Percentiles rank a stretch among this genome's conserved stretches.
Evolutionary conservation across 2,113 vertebrate species (phyloP).

Genomic region (Orycteropus afer): DNA sequence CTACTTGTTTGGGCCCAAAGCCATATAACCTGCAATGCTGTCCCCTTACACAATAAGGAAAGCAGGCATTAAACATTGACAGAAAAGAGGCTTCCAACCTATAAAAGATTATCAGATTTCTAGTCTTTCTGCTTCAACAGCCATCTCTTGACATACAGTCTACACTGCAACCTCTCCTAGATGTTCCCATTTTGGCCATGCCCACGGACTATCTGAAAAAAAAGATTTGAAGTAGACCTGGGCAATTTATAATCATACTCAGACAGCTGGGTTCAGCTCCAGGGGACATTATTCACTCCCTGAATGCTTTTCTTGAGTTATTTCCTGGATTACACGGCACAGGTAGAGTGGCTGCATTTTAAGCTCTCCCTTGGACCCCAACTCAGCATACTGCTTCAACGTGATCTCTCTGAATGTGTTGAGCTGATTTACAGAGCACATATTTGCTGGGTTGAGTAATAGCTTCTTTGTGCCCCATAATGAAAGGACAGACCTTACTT

Average conservation of each 20-base stretch:
- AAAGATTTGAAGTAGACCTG: neutral
- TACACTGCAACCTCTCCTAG: neutral
- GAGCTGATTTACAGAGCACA: conserved; percentile 41
- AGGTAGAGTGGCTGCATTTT: neutral
- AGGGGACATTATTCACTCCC: neutral
- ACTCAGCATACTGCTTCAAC: neutral
- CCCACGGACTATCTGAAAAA: conserved; percentile 20
- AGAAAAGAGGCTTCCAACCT: too few relatives aligned
- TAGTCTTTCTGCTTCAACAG: neutral
- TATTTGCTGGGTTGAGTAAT: conserved; percentile 46
- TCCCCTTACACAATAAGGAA: neutral
- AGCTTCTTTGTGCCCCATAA: conserved; percentile 62
- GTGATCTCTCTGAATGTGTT: neutral
- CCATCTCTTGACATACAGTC: neutral
- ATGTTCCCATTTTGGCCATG: neutral
- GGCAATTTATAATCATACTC: neutral
- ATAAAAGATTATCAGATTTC: neutral
- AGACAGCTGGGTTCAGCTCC: neutral
- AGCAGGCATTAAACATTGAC: neutral
- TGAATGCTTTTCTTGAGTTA: neutral
- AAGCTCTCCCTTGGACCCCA: neutral
- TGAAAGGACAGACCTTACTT: conserved; percentile 73
- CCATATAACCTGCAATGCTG: neutral
- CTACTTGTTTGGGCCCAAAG: neutral
- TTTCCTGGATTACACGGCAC: neutral